Conservation (phyloP, 2,888 invertebrate genomes). For the Charanyca ferruginea region DNA sequence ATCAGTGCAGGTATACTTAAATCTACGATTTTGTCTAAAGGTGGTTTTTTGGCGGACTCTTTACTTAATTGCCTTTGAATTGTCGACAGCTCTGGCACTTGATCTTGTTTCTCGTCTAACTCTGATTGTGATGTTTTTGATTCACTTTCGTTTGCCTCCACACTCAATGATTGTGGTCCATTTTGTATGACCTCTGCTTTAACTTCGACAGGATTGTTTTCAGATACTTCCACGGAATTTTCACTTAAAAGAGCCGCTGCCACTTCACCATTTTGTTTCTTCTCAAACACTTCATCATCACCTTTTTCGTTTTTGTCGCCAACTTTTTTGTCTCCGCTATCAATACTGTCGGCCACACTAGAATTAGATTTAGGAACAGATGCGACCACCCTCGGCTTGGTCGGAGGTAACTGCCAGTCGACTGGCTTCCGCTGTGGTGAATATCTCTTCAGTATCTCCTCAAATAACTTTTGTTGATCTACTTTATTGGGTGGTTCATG, state of each 20-base stretch:
- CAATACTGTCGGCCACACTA: constrained; percentile 78
- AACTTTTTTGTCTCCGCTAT: constrained; percentile 71
- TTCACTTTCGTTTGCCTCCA: constrained; percentile 68
- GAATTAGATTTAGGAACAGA: constrained; percentile 86
- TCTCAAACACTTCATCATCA: constrained; percentile 84
- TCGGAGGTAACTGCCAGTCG: constrained; percentile 87
- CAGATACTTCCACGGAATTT: constrained; percentile 52
- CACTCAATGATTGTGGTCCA: constrained; percentile 71
- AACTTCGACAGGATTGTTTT: constrained; percentile 62
- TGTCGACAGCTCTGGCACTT: constrained; percentile 81
- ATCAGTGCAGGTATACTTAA: constrained; percentile 85
- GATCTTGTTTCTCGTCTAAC: constrained; percentile 83
- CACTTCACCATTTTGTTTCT: constrained; percentile 68
- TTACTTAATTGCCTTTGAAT: constrained; percentile 80
- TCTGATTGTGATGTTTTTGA: constrained; percentile 81
- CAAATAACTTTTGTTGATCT: constrained; percentile 86
- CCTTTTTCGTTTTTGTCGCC: constrained; percentile 72
- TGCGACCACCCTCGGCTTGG: constrained; percentile 85
- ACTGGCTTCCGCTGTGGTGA: constrained; percentile 87
- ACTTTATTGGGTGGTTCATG: constrained; percentile 77
- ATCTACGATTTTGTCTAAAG: constrained; percentile 76
- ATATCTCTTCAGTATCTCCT: constrained; percentile 86
- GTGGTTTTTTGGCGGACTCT: constrained; percentile 76
- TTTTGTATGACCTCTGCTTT: constrained; percentile 75
- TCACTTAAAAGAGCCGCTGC: constrained; percentile 58